phyloP scores from a whole-genome alignment of 2,888 invertebrate genomes.

The Chelonus formosanus region DNA sequence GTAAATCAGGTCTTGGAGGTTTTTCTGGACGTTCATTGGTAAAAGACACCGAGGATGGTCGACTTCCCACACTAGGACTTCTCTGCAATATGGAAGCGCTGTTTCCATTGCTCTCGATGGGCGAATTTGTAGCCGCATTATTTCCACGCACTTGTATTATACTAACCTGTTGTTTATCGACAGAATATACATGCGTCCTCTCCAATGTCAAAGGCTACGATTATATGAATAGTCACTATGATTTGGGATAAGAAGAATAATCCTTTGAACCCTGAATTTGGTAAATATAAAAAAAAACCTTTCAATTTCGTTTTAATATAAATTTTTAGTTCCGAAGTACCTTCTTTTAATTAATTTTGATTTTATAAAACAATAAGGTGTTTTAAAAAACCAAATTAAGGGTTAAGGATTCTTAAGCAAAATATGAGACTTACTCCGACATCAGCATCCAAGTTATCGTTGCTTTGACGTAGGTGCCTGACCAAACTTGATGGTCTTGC shows the following conservation, averaged over 20 bases:
- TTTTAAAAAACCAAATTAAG: background rate
- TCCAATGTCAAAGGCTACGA: slow-evolving; percentile 68
- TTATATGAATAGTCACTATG: background rate
- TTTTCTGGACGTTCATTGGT: slow-evolving; percentile 55
- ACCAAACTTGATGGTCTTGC: slow-evolving; percentile 67
- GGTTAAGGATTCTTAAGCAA: slow-evolving; percentile 30
- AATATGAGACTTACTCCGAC: slow-evolving; percentile 54
- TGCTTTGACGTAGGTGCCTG: slow-evolving; percentile 50
- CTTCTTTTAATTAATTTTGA: background rate
- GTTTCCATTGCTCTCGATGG: slow-evolving; percentile 57
- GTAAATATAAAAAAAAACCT: background rate
- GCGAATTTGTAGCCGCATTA: slow-evolving; percentile 33
- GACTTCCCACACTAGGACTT: slow-evolving; percentile 62
- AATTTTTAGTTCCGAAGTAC: too few relatives aligned
- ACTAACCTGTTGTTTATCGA: slow-evolving; percentile 80
- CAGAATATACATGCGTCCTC: slow-evolving; percentile 76
- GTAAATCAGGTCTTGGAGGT: slow-evolving; percentile 47
- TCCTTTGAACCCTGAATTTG: too few relatives aligned
- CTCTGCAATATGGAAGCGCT: slow-evolving; percentile 62
- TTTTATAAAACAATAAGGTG: background rate
- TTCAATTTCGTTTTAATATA: too few relatives aligned
- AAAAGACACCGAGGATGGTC: slow-evolving; percentile 60
- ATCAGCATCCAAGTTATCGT: slow-evolving; percentile 58
- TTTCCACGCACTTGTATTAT: slow-evolving; percentile 70
- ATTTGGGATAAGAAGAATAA: background rate